Percentiles rank a stretch among this genome's conserved stretches.
Evolutionary conservation across 1,140 invertebrate species (phyloP).

Genomic region (Drosophila punjabiensis): DNA sequence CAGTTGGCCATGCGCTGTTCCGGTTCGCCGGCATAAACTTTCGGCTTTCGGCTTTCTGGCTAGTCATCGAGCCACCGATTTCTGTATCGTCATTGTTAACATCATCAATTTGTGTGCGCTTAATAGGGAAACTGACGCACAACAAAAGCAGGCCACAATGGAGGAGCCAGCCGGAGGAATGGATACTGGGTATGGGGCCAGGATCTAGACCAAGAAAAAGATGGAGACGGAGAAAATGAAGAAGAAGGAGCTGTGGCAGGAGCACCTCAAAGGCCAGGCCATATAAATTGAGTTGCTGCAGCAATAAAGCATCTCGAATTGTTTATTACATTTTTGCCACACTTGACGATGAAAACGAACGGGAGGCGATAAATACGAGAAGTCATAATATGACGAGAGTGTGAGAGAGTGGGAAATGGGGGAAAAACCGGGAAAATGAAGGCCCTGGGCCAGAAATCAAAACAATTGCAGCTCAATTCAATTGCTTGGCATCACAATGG

Average conservation of each 20-base stretch:
- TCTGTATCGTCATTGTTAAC: conserved; percentile 82
- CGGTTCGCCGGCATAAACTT: conserved; percentile 72
- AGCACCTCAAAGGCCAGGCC: conserved; percentile 67
- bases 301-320: conserved; percentile 74
- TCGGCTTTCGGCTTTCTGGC: conserved; percentile 56
- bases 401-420: neutral
- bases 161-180: conserved; percentile 9
- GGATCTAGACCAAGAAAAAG: conserved; percentile 6
- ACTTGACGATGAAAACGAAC: conserved; percentile 60
- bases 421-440: conserved; percentile 30
- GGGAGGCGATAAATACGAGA: conserved; percentile 70
- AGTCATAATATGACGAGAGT: conserved; percentile 36
- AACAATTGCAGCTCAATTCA: conserved; percentile 83
- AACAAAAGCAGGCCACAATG: conserved; percentile 66
- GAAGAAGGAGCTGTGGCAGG: conserved; percentile 2
- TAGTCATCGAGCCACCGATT: conserved; percentile 72
- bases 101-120: conserved; percentile 84
- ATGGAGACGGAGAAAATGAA: conserved; percentile 8
- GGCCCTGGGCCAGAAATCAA: conserved; percentile 79
- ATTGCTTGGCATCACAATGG: conserved; percentile 56
- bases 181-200: conserved; percentile 6
- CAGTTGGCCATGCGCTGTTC: conserved; percentile 68
- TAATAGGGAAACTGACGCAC: conserved; percentile 83
- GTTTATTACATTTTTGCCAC: conserved; percentile 81
- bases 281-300: conserved; percentile 79